Evolutionary conservation across 2,888 invertebrate species (phyloP).

Genomic region (Hyppa rectilinea): DNA sequence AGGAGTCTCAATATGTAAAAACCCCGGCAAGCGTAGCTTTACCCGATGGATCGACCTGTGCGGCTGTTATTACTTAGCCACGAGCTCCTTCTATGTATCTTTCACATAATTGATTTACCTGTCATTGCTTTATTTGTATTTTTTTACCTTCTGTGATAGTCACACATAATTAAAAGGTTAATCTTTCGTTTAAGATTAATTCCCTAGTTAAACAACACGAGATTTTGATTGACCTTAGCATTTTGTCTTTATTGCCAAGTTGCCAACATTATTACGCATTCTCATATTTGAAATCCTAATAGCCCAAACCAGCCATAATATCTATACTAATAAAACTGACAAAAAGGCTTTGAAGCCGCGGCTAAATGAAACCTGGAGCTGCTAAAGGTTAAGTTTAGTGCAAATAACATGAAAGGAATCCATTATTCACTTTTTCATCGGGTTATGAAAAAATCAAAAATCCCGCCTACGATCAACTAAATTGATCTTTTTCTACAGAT

Average conservation of each 20-base stretch:
- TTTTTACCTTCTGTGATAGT: too few relatives aligned
- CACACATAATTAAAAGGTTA: too few relatives aligned
- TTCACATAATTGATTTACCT: too few relatives aligned
- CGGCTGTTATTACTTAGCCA: too few relatives aligned
- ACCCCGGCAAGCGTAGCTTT: too few relatives aligned
- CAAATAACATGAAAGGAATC: slow-evolving; percentile 43
- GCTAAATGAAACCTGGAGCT: slow-evolving; percentile 12
- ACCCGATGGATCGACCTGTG: too few relatives aligned
- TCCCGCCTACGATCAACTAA: slow-evolving; percentile 48
- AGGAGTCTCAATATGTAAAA: too few relatives aligned
- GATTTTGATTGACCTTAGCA: neutral
- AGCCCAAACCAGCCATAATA: neutral
- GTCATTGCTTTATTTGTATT: too few relatives aligned
- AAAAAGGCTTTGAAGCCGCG: slow-evolving; percentile 14
- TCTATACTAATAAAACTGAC: slow-evolving; percentile 14
- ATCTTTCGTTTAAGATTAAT: neutral
- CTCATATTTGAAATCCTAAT: slow-evolving; percentile 5
- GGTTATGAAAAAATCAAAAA: slow-evolving; percentile 47
- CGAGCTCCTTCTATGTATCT: too few relatives aligned
- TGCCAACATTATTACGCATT: neutral
- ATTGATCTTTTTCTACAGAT: slow-evolving; percentile 57
- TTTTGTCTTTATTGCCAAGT: neutral
- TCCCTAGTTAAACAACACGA: neutral
- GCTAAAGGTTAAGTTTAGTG: slow-evolving; percentile 13
- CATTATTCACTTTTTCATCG: slow-evolving; percentile 47